A percentile compares a stretch with the other conserved stretches of the same genome.
These are phyloP conservation scores for Lerista edwardsae DNA, from an alignment of 2,797 vertebrate genomes.

Conservation along the genomic window DNA sequence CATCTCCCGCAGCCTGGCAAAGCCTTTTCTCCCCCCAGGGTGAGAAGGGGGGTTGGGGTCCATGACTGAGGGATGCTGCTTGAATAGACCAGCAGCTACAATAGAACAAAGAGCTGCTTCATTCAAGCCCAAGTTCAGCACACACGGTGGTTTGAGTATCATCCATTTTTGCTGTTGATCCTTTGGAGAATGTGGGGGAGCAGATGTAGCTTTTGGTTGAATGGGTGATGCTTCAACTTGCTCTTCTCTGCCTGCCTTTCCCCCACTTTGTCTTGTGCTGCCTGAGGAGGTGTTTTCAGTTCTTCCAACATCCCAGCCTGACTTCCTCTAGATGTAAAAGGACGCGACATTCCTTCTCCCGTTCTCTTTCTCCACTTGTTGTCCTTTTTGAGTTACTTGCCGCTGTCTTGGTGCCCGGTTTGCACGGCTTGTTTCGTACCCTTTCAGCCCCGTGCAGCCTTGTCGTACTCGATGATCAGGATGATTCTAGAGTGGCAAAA, in stretches of 20 bases:
- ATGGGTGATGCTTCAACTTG: background rate
- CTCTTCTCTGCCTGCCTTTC: background rate
- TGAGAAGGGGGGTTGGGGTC: background rate
- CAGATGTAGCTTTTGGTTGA: background rate
- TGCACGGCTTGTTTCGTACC: too few species aligned
- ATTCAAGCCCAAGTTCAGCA: background rate
- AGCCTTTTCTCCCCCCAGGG: background rate
- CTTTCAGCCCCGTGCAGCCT: background rate
- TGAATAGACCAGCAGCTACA: too few species aligned
- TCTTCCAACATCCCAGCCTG: background rate
- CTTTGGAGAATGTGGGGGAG: too few species aligned
- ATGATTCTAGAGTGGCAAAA: background rate
- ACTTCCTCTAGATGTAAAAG: background rate
- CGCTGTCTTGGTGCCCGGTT: background rate
- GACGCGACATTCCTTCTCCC: background rate
- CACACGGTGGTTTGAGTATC: background rate
- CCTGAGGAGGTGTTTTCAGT: conserved; percentile 6
- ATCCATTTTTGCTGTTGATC: background rate
- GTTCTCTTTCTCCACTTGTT: background rate
- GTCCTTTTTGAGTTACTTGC: background rate
- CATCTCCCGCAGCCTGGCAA: background rate
- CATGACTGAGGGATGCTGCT: background rate
- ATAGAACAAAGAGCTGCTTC: background rate
- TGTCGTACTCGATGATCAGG: background rate
- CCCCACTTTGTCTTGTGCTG: background rate